Conservation (phyloP, 2,113 vertebrate species). For the Girardinichthys multiradiatus region DNA sequence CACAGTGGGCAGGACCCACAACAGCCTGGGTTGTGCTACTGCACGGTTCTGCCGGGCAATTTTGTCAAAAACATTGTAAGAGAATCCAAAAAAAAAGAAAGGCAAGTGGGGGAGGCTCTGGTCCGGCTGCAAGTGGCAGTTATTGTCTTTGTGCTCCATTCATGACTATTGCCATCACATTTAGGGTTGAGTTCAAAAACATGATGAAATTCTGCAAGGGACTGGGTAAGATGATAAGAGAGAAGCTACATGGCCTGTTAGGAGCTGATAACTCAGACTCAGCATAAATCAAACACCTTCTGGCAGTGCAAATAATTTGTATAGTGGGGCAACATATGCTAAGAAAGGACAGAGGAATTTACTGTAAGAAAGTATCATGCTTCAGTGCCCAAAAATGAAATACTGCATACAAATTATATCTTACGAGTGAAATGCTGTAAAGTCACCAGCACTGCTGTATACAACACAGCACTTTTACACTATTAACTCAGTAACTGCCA, state of each 20-base stretch:
- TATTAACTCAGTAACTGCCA: slow-evolving; percentile 30
- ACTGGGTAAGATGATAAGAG: slow-evolving; percentile 77
- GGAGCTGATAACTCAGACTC: slow-evolving; percentile 76
- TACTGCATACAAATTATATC: slow-evolving; percentile 63
- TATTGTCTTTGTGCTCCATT: slow-evolving; percentile 68
- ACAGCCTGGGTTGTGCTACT: slow-evolving; percentile 48
- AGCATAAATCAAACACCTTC: slow-evolving; percentile 79
- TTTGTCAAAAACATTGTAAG: slow-evolving; percentile 72
- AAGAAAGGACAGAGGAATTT: slow-evolving; percentile 58
- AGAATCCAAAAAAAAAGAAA: slow-evolving; percentile 45
- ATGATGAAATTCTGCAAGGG: slow-evolving; percentile 66
- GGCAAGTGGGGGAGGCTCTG: slow-evolving; percentile 33
- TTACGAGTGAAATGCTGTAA: slow-evolving; percentile 59
- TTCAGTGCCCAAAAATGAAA: slow-evolving; percentile 61
- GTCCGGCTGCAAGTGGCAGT: slow-evolving; percentile 72
- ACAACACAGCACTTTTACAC: slow-evolving; percentile 27
- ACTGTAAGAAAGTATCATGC: slow-evolving; percentile 58
- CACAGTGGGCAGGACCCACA: slow-evolving; percentile 47
- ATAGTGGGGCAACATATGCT: slow-evolving; percentile 70
- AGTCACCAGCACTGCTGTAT: slow-evolving; percentile 44
- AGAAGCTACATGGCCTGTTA: slow-evolving; percentile 71
- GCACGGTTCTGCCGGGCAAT: slow-evolving; percentile 60
- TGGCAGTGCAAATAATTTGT: slow-evolving; percentile 74
- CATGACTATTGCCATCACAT: slow-evolving; percentile 75
- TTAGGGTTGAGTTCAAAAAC: slow-evolving; percentile 74